These are phyloP conservation scores for Epinephelus fuscoguttatus DNA, from an alignment of 2,113 vertebrate genomes.

Conservation along the genomic window DNA sequence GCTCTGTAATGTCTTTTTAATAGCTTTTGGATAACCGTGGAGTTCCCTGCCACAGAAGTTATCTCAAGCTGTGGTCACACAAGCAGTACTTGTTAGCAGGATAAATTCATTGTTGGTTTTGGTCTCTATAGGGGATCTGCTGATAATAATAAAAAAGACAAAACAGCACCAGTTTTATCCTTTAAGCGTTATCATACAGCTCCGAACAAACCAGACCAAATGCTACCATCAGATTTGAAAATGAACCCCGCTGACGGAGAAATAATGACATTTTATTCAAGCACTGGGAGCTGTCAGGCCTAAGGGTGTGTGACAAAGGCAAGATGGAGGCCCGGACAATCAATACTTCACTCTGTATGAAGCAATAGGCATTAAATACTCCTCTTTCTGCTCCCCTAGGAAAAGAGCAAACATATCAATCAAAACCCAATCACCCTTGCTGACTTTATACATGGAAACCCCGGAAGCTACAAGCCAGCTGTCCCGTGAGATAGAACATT, in stretches of 20 bases:
- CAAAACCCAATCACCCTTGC: slow-evolving; percentile 69
- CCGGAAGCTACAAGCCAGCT: slow-evolving; percentile 42
- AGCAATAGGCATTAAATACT: slow-evolving; percentile 75
- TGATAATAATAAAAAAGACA: slow-evolving; percentile 5
- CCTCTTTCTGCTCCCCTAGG: slow-evolving; percentile 62
- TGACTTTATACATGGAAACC: slow-evolving; percentile 21
- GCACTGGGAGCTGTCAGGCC: slow-evolving; percentile 66
- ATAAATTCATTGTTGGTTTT: slow-evolving; percentile 36
- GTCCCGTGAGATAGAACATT: slow-evolving; percentile 14
- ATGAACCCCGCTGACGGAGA: slow-evolving; percentile 39
- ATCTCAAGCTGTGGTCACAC: slow-evolving; percentile 33
- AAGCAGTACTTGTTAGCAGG: slow-evolving; percentile 43
- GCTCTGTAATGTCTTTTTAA: slow-evolving; percentile 63
- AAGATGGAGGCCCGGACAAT: slow-evolving; percentile 69
- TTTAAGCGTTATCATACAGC: neutral
- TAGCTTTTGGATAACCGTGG: slow-evolving; percentile 40
- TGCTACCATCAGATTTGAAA: slow-evolving; percentile 47
- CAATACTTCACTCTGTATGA: slow-evolving; percentile 76
- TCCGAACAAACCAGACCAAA: slow-evolving; percentile 32
- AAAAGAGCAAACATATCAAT: slow-evolving; percentile 76
- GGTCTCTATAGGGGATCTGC: slow-evolving; percentile 37
- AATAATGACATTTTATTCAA: slow-evolving; percentile 66
- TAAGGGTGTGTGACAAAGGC: slow-evolving; percentile 70
- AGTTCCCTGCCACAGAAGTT: slow-evolving; percentile 26
- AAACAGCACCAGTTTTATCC: slow-evolving; percentile 16